Evolutionary conservation across 2,797 vertebrate species (phyloP), one percentile per base, ranked within the genome.

Genomic region (Enteromius treurensis): DNA sequence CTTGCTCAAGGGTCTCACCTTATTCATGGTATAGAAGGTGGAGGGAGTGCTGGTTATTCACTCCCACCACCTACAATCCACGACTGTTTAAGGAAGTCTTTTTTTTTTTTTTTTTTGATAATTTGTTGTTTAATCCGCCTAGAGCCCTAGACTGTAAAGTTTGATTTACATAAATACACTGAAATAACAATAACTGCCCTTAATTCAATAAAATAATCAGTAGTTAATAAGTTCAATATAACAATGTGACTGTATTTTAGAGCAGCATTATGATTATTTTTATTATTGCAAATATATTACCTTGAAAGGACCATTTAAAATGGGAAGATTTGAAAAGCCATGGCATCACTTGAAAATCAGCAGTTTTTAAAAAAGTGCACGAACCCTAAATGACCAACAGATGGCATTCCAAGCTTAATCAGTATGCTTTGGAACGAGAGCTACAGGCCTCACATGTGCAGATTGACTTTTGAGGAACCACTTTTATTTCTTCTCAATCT

Each of bases 391-490:
- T 64, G 32, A 21, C 81, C 86, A 79, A 51, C 8, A 49, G 78
- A 60, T 65, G 67, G 86, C 69, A 32, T 55, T 62, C 58, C 32
- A 69, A 11, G 40, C 60, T 73, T 73, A 84, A 14, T 23, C 51
- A 68, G 71, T 58, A 37, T 40, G n/a, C 42, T 71, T 26, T 7
- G 5, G n/a, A 49, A 32, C 51, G 47, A 1, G 37, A 5, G 60
- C 4, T 8, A 5, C 8, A 13, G 58, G 15, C 47, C 9, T 4
- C n/a, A 70, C 1, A n/a, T 34, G 53, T n/a, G 1, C 49, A 37
- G 9, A 40, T 37, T 15, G 37, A 21, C 14, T 2, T 53, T 26
- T 68, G 14, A 32, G 26, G 14, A 6, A 37, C 2, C 21, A 4
- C 10, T 53, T 23, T 68, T 2, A 69, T 60, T 42, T 6, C 17